Base-by-base conservation (phyloP, 2,797 vertebrate species). In the Danio kyathit region DNA sequence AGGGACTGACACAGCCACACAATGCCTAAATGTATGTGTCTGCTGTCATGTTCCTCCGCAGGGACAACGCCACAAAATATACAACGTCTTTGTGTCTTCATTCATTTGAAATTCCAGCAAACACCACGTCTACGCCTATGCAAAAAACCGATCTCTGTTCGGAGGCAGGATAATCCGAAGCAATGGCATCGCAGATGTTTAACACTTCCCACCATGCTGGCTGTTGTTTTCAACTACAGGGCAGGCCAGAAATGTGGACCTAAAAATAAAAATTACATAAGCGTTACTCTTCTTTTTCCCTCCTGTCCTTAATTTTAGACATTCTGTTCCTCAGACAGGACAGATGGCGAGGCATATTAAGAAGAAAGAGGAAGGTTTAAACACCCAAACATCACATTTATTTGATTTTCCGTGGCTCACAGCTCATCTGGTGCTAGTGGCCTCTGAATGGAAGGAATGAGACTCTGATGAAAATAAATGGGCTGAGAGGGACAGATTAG, bases 211-310 rank as follows among this genome's bases (percentile, higher is more conserved):
- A 17, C 19, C 19, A 17, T 6, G 6, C 6, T 56, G 41, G 17
- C 48, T 64, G 12, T 29, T 29, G n/a, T 67, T 76, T 49, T 29
- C 7, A 43, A 51, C 54, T 59, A 40, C 16, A n/a, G 46, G 63
- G 43, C 66, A 67, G 72, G 41, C 12, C 66, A 63, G 44, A 81
- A 7, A 12, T 67, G 21, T 1, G 29, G 17, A 71, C 40, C 74
- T 75, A 80, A 74, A 84, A 78, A 69, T 83, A 86, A 57, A 74
- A 46, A 80, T 77, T 19, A 44, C 69, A 29, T 77, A 82, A 72
- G 61, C 66, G 38, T 63, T 64, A 19, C 51, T 29, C 29, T 29
- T 60, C 9, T 44, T 66, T 70, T 73, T 21, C 16, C 61, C 11
- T 48, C 74, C 59, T 65, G 61, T 66, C 65, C 73, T 60, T 64